Evolutionary conservation across 2,888 invertebrate genomes (phyloP), one percentile per base, ranked within the genome.

Genomic region (Hofmannophila pseudospretella): DNA sequence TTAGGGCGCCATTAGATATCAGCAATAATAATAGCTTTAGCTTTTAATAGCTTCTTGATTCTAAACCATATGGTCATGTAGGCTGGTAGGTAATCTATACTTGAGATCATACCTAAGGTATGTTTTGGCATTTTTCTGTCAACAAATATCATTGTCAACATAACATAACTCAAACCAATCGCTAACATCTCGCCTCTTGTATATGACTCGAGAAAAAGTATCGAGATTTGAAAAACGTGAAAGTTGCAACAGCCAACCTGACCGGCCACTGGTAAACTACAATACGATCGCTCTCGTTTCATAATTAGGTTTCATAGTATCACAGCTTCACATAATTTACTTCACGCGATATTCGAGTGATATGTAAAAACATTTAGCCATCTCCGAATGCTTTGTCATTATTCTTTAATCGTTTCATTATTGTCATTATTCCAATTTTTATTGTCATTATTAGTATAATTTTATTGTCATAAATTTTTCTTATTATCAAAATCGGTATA

Each of bases 241-340:
- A n/a, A n/a, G n/a, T n/a, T n/a, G n/a, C n/a, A n/a, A n/a, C n/a
- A n/a, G n/a, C n/a, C n/a, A n/a, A n/a, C n/a, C n/a, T n/a, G n/a
- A n/a, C n/a, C n/a, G n/a, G n/a, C n/a, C n/a, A 51, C 44, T 51
- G 58, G 51, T 60, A 58, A 59, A 62, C 54, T 54, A 67, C 54
- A 62, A 49, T 55, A 60, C 59, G 48, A 63, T 57, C 53, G 52
- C 55, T 56, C 22, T 49, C 56, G 38, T 54, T 8, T 64, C 64
- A 61, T 61, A 58, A 66, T 67, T 68, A 45, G 46, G 45, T 67
- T 71, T 58, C 54, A 50, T 65, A 67, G 38, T 75, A 76, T 76
- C 75, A 76, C 75, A 76, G 75, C 68, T 69, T 67, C 60, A 68
- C 65, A 72, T 64, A 64, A 67, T 67, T 70, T 67, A 37, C 64